Evolutionary conservation across 2,888 invertebrate genomes (phyloP), one percentile per base, ranked within the genome.

Genomic region (Oasisia sp.): DNA sequence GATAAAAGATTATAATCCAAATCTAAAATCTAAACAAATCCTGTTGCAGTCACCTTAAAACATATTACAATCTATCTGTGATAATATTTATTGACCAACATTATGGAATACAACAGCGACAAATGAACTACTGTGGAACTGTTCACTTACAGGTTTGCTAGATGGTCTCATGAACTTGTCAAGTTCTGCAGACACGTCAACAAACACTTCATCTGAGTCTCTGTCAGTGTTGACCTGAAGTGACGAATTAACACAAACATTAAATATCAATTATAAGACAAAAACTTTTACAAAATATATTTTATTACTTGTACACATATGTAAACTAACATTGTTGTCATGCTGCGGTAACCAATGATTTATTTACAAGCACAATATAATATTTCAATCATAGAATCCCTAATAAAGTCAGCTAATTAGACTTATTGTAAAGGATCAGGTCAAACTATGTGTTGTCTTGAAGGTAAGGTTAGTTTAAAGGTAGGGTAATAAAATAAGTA

Each of bases 181-280:
- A 90, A 95, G 93, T 58, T 94, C 91, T 38, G 93, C 93, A 91
- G 93, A 93, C 90, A 95, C 93, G 32, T 95, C 95, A 93, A 92
- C 94, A 93, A 95, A 95, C 89, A 95, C 93, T 91, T 95, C 95
- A 12, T 95, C 95, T 44, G 93, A 92, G 91, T 95, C 95, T 93
- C 94, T 92, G 93, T 95, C 95, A 91, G 95, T 95, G 92, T 95
- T 93, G 38, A 95, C 91, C 95, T 95, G 94, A 38, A 94, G 94
- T 27, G 92, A 38, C 89, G 58, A 50, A 89, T 91, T 19, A 74
- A 74, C 19, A 19, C 74, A 74, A 7, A 4, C 14, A 74, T 74
- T 74, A 74, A 19, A 74, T 74, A 74, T 32, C 38, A 89, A 32
- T 14, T n/a, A 50, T 5, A 74, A 74, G 7, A 19, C 27, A 74